Base-by-base conservation (phyloP, 2,113 vertebrate genomes). In the Corydoras sp. region DNA sequence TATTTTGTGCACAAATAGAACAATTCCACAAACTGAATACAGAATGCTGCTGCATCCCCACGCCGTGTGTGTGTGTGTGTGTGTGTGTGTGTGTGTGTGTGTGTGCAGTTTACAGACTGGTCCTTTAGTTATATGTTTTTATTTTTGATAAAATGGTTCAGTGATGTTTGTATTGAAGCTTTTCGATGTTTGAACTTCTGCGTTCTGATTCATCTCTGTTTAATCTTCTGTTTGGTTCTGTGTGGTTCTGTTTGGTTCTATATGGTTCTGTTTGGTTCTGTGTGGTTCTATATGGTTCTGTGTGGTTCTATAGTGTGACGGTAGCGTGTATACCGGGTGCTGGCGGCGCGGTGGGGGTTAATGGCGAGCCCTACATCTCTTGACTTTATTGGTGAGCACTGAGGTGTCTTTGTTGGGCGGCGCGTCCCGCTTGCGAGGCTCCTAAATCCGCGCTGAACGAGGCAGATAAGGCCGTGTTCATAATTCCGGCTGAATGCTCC, bases 1-100 rank as follows among this genome's bases (percentile, higher is more conserved):
- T 56, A 56, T 56, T 55, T 56, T 56, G 54, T 56, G n/a, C 54
- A 56, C 54, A 56, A 56, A 56, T 56, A 55, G 53, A 55, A 56
- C 54, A 56, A 56, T 56, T 56, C 54, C 12, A 56, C 54, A 56
- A 0, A 7, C 54, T 56, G 54, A 56, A 56, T 56, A 56, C 14
- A 56, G n/a, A 56, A 53, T 12, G 14, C 54, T 15, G 6, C 54
- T n/a, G n/a, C 54, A 7, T 56, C 54, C 6, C 2, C 18, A 24
- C 18, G 18, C 18, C 18, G 18, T 24, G 18, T 24, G 18, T 24
- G 53, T 56, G 12, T 56, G 54, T n/a, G 13, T 14, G 9, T 53
- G 51, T 53, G 51, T 53, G 51, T 53, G 51, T 53, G 51, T 53
- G 51, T 53, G 51, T 53, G 51, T 53, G 51, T 53, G 51, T 10